Evolutionary conservation across 2,113 vertebrate genomes (phyloP).

Genomic region (Toxostoma redivivum): DNA sequence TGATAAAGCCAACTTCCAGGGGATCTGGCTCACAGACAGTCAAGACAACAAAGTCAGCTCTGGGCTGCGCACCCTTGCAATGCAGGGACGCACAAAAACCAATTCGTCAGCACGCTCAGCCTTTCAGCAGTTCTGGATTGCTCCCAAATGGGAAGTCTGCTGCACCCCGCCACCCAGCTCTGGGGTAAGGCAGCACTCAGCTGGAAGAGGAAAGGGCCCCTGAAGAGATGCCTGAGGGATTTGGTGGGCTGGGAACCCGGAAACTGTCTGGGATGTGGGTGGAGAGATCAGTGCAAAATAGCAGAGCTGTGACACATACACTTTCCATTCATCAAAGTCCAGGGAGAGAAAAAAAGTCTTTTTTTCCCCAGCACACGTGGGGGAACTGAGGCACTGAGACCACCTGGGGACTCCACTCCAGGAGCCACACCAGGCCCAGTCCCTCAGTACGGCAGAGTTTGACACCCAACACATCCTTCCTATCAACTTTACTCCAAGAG

Average conservation of each 20-base stretch:
- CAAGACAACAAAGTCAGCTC: constrained; percentile 31
- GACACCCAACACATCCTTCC: not conserved
- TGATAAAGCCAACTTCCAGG: constrained; percentile 47
- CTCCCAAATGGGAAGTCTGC: constrained; percentile 56
- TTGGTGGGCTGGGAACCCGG: constrained; percentile 73
- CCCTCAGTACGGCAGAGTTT: fast-evolving
- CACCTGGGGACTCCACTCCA: not conserved
- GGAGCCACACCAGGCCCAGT: not conserved
- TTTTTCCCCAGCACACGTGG: constrained; percentile 4
- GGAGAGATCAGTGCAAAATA: constrained; percentile 64
- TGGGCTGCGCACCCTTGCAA: constrained; percentile 27
- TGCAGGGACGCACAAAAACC: constrained; percentile 20
- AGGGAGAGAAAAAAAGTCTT: constrained; percentile 10
- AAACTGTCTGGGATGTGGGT: constrained; percentile 75
- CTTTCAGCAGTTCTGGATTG: constrained; percentile 24
- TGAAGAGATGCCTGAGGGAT: constrained; percentile 68
- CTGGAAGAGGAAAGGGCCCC: constrained; percentile 69
- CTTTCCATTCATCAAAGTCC: constrained; percentile 70
- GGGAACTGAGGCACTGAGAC: constrained; percentile 50
- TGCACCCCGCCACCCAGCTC: constrained; percentile 40
- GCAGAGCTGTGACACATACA: constrained; percentile 66
- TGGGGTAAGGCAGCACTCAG: constrained; percentile 62
- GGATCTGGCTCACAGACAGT: constrained; percentile 54
- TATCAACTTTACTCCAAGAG: not conserved
- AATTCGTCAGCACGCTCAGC: constrained; percentile 16